A percentile compares a stretch with the other conserved stretches of the same genome.
phyloP scores from a whole-genome alignment of 2,113 vertebrate genomes.

The Xenopus laevis region DNA sequence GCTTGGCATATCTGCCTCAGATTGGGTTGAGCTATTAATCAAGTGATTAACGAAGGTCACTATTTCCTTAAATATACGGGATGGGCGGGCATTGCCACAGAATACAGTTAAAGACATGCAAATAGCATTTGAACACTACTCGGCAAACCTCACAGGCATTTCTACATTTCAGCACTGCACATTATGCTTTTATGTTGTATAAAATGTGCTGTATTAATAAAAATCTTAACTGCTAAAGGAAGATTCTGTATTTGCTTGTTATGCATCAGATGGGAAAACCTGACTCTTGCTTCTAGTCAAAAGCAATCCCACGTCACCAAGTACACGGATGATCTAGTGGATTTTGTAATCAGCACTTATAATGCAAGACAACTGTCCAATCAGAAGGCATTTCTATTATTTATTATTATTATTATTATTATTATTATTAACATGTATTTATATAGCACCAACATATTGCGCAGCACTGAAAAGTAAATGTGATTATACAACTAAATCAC shows the following conservation, averaged over 20 bases:
- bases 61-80: background rate
- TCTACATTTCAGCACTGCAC: slow-evolving; percentile 1
- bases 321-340: slow-evolving; percentile 1
- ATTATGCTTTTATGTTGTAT: slow-evolving; percentile 21
- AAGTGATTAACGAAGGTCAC: background rate
- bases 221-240: slow-evolving; percentile 17
- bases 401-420: too few species aligned
- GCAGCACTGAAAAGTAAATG: too few species aligned
- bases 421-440: too few species aligned
- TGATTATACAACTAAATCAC: too few species aligned
- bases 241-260: slow-evolving; percentile 9
- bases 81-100: background rate
- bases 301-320: slow-evolving; percentile 6
- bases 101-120: background rate
- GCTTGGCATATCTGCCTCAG: background rate
- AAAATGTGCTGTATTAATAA: slow-evolving; percentile 32
- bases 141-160: slow-evolving; percentile 1
- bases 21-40: background rate
- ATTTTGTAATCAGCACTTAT: background rate
- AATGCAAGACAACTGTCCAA: background rate
- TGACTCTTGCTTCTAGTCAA: slow-evolving; percentile 22
- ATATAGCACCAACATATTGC: too few species aligned
- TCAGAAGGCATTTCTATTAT: too few species aligned
- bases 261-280: slow-evolving; percentile 27
- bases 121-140: too few species aligned